Conservation (phyloP, 2,797 vertebrate species). For the Phataginus tetradactyla region DNA sequence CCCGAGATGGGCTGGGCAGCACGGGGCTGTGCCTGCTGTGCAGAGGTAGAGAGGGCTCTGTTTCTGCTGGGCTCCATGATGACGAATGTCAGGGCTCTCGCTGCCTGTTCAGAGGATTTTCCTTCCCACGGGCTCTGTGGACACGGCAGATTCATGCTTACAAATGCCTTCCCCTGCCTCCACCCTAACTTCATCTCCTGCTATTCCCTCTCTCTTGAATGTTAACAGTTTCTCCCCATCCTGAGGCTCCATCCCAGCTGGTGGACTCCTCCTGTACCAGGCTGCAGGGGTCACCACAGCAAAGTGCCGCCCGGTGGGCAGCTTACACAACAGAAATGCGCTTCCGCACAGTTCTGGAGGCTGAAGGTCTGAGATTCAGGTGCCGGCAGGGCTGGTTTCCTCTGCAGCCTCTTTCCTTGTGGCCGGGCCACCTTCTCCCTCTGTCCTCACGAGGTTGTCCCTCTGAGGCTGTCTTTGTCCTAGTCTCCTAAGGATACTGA, state of each 20-base stretch:
- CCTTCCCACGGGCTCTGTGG: neutral
- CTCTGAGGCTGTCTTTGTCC: neutral
- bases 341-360: neutral
- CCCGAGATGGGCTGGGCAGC: rapidly evolving
- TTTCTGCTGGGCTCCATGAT: neutral
- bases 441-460: neutral
- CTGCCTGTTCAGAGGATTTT: neutral
- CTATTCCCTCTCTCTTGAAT: neutral
- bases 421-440: neutral
- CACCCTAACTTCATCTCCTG: rapidly evolving
- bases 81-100: neutral
- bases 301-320: neutral
- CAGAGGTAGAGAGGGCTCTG: neutral
- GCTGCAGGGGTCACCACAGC: neutral
- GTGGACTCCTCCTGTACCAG: neutral
- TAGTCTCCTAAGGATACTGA: neutral
- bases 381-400: neutral
- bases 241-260: neutral
- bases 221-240: neutral
- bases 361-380: neutral
- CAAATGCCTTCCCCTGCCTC: too few relatives aligned
- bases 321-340: neutral
- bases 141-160: neutral
- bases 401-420: neutral
- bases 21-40: neutral